Base-by-base conservation (phyloP, 2,888 invertebrate genomes). In the Tetragnatha montana region DNA sequence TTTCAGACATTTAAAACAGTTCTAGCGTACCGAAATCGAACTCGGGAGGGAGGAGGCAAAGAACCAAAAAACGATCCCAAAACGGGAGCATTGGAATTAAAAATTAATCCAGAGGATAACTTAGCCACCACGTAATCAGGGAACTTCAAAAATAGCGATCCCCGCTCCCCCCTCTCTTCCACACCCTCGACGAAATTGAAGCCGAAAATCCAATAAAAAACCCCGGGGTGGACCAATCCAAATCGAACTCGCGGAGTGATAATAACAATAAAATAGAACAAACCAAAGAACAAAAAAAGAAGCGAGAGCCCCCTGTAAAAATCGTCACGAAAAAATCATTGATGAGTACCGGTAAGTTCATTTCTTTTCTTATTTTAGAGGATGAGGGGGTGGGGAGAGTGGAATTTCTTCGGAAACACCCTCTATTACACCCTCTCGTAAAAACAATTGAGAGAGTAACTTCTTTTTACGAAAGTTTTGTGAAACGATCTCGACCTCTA, bases 301-400 rank as follows among this genome's bases (percentile, higher is more conserved):
- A 75, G 1, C 8, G 21, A 60, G 8, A 35, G 68, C 69, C 84
- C 17, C n/a, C 75, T 76, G 85, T 85, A 89, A 89, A 89, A 89
- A 89, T 89, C 85, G 85, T 85, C 89, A 85, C 85, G 89, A 85
- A 89, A 89, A 89, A 89, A 89, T 85, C 89, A 89, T 89, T 89
- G 85, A 89, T 89, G 89, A 89, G 76, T 69, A 60, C 47, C 47
- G 81, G 81, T 70, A 85, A 89, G 85, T 89, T 89, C 89, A 75
- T 89, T 89, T 89, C 89, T 85, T 85, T 89, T 89, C 88, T 88
- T 78, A 71, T 73, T 69, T 75, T 75, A 60, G 60, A 12, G 60
- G 60, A 35, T 35, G 35, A 35, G 17, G 10, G 49, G 71, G 49
- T 49, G 50, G 60, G 68, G 71, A 21, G 71, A 8, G 74, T 35